phyloP scores from a whole-genome alignment of 2,113 vertebrate species.

The Paradoxurus hermaphroditus region DNA sequence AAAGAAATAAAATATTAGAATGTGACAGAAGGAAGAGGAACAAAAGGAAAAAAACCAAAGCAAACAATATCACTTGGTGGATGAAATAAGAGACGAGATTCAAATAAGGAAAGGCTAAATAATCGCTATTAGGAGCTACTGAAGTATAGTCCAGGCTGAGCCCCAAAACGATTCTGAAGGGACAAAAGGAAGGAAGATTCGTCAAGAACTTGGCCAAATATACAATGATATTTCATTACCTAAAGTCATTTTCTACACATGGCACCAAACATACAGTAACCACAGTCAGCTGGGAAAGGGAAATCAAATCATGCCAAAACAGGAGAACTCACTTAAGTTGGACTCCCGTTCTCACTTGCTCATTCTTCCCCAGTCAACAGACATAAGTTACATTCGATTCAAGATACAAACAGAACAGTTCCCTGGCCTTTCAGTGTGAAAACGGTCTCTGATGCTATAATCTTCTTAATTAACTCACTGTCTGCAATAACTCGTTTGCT shows the following conservation, averaged over 20 bases:
- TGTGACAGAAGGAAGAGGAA: not conserved
- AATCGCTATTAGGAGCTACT: not conserved
- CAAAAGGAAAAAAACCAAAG: not conserved
- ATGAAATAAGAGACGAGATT: not conserved
- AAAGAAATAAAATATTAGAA: constrained; percentile 25
- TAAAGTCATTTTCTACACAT: constrained; percentile 33
- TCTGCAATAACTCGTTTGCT: not conserved
- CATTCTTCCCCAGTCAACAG: not conserved
- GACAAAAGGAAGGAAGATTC: not conserved
- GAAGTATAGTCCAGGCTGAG: not conserved
- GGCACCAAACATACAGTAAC: not conserved
- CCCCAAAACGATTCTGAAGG: not conserved
- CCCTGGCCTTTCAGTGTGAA: constrained; percentile 5
- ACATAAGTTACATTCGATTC: not conserved
- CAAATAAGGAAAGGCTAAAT: not conserved
- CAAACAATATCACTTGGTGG: not conserved
- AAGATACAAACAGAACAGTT: not conserved
- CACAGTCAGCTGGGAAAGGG: not conserved
- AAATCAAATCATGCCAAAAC: not conserved
- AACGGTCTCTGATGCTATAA: not conserved
- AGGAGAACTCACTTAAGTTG: not conserved
- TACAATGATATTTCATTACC: not conserved
- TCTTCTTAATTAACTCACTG: not conserved
- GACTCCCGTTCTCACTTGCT: not conserved
- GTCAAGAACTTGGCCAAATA: not conserved